phyloP scores from a whole-genome alignment of 2,888 invertebrate genomes.

The Neoaliturus tenellus region DNA sequence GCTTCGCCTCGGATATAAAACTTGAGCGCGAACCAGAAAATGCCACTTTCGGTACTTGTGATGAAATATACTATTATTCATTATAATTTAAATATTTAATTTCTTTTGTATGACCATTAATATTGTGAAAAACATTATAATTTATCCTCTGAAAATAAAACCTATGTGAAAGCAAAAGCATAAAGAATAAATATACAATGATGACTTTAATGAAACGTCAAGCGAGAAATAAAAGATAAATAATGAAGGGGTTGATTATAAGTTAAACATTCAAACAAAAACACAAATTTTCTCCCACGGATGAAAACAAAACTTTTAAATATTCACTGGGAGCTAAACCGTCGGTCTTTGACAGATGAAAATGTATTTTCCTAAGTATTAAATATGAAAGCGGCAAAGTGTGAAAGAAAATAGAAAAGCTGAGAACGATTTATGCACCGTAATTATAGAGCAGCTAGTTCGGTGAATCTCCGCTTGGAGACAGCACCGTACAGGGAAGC shows the following conservation, averaged over 20 bases:
- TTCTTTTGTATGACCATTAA: no score
- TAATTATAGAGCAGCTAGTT: constrained; percentile 12
- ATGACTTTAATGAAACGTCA: constrained; percentile 11
- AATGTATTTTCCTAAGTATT: constrained; percentile 30
- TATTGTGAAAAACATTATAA: no score
- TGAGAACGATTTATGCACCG: constrained; percentile 9
- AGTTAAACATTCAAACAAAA: background rate
- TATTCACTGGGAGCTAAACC: constrained; percentile 23
- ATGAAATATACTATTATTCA: no score
- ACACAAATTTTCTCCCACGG: background rate
- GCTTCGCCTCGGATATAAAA: no score
- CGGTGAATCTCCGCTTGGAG: background rate
- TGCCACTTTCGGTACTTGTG: no score
- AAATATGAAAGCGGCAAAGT: constrained; percentile 35
- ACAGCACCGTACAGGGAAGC: background rate
- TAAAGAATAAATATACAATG: constrained; percentile 9
- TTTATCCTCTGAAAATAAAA: no score
- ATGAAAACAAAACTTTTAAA: constrained; percentile 43
- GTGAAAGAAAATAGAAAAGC: constrained; percentile 41
- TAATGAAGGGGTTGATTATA: constrained; percentile 28
- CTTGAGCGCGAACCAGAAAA: no score
- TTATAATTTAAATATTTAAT: no score
- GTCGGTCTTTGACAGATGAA: constrained; percentile 12
- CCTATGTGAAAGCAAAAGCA: background rate
- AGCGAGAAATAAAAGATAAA: constrained; percentile 7